Conservation (phyloP, 2,113 vertebrate genomes). For the Chaetodon auriga region DNA sequence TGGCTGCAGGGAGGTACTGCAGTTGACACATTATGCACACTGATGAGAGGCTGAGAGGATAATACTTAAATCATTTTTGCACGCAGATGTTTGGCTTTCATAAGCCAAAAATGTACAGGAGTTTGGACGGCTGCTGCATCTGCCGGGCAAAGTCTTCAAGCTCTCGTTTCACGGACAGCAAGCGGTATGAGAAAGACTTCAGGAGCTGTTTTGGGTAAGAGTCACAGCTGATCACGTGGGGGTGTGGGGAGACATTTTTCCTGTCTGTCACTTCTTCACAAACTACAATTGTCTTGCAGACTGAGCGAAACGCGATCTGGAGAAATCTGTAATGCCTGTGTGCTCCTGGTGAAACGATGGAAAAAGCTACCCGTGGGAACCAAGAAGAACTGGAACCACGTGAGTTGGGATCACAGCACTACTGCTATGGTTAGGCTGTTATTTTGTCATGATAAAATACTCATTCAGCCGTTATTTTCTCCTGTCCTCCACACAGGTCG, state of each 20-base stretch:
- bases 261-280: background rate
- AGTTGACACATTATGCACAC: background rate
- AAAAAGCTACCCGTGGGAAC: constrained; percentile 97
- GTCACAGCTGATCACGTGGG: constrained; percentile 14
- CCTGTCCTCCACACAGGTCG: constrained; percentile 79
- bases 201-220: constrained; percentile 98
- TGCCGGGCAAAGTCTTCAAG: constrained; percentile 99
- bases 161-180: constrained; percentile 98
- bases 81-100: constrained; percentile 99
- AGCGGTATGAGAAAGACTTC: constrained; percentile 98
- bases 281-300: constrained; percentile 76
- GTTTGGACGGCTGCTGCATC: constrained; percentile 98
- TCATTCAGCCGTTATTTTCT: background rate
- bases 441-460: background rate
- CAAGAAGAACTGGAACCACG: constrained; percentile 99
- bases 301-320: constrained; percentile 95
- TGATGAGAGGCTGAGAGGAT: background rate
- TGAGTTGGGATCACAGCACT: constrained; percentile 68
- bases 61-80: background rate
- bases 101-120: constrained; percentile 99
- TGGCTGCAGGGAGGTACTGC: constrained; percentile 5
- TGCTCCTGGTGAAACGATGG: constrained; percentile 98
- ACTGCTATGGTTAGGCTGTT: background rate
- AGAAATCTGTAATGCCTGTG: constrained; percentile 99
- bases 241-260: too few relatives aligned